phyloP scores from a whole-genome alignment of 2,888 invertebrate species.

The Temnothorax ravouxi region DNA sequence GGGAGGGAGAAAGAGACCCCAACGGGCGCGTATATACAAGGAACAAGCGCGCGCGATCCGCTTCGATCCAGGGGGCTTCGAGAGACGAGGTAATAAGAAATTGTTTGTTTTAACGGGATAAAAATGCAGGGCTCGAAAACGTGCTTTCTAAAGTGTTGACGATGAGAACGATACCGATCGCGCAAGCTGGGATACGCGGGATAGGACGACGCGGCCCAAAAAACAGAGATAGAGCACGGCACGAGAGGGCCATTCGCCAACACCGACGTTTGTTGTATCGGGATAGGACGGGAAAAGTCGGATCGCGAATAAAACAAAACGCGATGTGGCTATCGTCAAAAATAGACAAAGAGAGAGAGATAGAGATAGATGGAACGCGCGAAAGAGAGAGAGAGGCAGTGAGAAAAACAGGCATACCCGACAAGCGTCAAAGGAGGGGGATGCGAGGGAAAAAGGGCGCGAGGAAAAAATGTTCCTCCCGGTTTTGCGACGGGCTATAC shows the following conservation, averaged over 20 bases:
- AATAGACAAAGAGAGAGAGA: constrained; percentile 24
- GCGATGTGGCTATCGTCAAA: constrained; percentile 41
- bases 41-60: constrained; percentile 25
- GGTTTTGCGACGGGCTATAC: constrained; percentile 38
- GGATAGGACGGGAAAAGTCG: constrained; percentile 49
- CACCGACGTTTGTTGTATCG: constrained; percentile 63
- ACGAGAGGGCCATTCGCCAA: constrained; percentile 64
- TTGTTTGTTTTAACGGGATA: constrained; percentile 60
- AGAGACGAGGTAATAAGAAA: constrained; percentile 62
- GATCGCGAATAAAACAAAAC: constrained; percentile 57
- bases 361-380: neutral
- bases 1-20: neutral
- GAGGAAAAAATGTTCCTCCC: constrained; percentile 55
- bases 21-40: constrained; percentile 5
- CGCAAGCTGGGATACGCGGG: constrained; percentile 44
- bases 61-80: constrained; percentile 17
- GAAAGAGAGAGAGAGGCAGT: neutral
- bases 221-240: constrained; percentile 74
- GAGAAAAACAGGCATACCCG: constrained; percentile 41
- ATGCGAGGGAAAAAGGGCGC: neutral
- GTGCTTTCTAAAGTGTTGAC: constrained; percentile 69
- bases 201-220: constrained; percentile 61
- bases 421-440: constrained; percentile 32
- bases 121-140: constrained; percentile 62
- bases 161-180: constrained; percentile 68